Percentiles rank a stretch among this genome's conserved stretches.
These are phyloP conservation scores for Drosophila kikkawai DNA, from an alignment of 1,140 invertebrate species.

Conservation along the genomic window DNA sequence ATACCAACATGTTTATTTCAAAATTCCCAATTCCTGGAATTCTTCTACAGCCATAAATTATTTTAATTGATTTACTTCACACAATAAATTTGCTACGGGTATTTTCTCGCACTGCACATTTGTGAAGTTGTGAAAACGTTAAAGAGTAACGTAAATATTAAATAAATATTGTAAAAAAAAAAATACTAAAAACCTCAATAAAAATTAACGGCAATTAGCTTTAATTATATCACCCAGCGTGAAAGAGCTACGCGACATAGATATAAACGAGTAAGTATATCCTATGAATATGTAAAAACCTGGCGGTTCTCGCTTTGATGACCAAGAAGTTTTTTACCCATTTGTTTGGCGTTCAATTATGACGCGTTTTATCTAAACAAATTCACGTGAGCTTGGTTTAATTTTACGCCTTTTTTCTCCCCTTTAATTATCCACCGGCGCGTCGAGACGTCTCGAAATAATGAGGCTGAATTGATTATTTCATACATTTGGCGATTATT, in stretches of 20 bases:
- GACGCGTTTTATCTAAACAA: conserved; percentile 62
- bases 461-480: conserved; percentile 62
- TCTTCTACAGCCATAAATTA: background rate
- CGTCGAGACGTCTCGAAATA: conserved; percentile 51
- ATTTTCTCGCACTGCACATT: conserved; percentile 12
- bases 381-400: conserved; percentile 52
- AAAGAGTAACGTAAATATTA: conserved; percentile 74
- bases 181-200: conserved; percentile 47
- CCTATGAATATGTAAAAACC: conserved; percentile 44
- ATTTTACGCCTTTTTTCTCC: background rate
- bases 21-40: too few species aligned
- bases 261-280: conserved; percentile 3
- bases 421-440: conserved; percentile 26
- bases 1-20: background rate
- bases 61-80: background rate
- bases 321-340: conserved; percentile 40
- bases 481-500: conserved; percentile 40
- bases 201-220: conserved; percentile 74
- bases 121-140: conserved; percentile 68
- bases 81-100: background rate
- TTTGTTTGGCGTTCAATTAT: conserved; percentile 50
- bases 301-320: conserved; percentile 55
- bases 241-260: conserved; percentile 15
- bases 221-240: conserved; percentile 40
- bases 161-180: conserved; percentile 45